Evolutionary conservation across 1,140 invertebrate genomes (phyloP).

Genomic region (Mamestra configurata): DNA sequence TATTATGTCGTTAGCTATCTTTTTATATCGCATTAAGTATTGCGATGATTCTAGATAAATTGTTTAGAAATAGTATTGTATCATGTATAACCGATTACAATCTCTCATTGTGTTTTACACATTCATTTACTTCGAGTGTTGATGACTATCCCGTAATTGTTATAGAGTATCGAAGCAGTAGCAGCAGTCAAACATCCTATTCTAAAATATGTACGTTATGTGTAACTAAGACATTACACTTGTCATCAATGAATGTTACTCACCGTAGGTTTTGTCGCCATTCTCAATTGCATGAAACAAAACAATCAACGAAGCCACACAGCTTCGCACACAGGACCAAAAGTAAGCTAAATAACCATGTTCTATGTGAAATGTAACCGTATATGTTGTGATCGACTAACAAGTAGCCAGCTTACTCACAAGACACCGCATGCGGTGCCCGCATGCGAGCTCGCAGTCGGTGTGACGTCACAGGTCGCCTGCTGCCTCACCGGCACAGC

Average conservation of each 20-base stretch:
- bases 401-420: slow-evolving; percentile 83
- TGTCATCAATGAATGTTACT: slow-evolving; percentile 26
- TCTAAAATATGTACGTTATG: background rate
- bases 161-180: background rate
- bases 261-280: slow-evolving; percentile 27
- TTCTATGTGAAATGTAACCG: slow-evolving; percentile 56
- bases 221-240: slow-evolving; percentile 17
- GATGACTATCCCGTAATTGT: background rate
- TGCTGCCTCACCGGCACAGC: slow-evolving; percentile 43
- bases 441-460: slow-evolving; percentile 66
- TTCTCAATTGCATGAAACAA: slow-evolving; percentile 40
- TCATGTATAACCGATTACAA: background rate
- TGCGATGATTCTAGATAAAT: slow-evolving; percentile 28
- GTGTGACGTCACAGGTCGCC: slow-evolving; percentile 66
- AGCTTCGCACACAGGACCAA: slow-evolving; percentile 62
- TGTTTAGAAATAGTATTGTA: slow-evolving; percentile 14
- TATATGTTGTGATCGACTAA: slow-evolving; percentile 79
- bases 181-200: background rate
- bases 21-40: slow-evolving; percentile 25
- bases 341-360: slow-evolving; percentile 71
- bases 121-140: slow-evolving; percentile 3
- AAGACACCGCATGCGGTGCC: slow-evolving; percentile 71
- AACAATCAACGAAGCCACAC: slow-evolving; percentile 52
- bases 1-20: background rate
- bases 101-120: background rate